Percentiles rank a stretch among this genome's conserved stretches.
phyloP scores from a whole-genome alignment of 2,797 vertebrate species.

The Poecilia picta region DNA sequence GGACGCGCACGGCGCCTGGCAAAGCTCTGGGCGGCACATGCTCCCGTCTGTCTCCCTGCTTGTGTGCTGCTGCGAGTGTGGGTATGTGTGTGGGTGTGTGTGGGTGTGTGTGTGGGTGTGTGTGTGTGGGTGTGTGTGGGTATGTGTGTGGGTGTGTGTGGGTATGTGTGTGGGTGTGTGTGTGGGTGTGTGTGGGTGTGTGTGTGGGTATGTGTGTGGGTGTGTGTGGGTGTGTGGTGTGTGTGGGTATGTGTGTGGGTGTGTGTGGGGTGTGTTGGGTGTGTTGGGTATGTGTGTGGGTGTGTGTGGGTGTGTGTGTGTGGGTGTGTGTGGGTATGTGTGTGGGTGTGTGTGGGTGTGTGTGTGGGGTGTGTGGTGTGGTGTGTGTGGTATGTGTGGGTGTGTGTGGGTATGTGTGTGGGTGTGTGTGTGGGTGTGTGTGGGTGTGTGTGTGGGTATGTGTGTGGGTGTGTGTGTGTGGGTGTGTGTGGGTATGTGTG shows the following conservation, averaged over 20 bases:
- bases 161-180: background rate
- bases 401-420: background rate
- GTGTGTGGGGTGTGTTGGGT: no score
- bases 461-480: background rate
- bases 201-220: background rate
- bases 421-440: background rate
- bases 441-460: background rate
- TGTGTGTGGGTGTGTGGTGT: background rate
- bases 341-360: background rate
- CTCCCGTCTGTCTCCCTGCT: conserved; percentile 14
- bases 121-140: background rate
- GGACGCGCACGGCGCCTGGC: conserved; percentile 18
- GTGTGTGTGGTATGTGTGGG: background rate
- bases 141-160: background rate
- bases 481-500: no score
- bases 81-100: background rate
- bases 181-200: background rate
- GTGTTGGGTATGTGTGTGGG: background rate
- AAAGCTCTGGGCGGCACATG: conserved; percentile 32
- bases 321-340: background rate
- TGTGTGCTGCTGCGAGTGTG: background rate
- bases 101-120: background rate
- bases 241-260: background rate
- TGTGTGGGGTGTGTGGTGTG: no score
- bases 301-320: background rate